phyloP scores from a whole-genome alignment of 2,888 invertebrate genomes.

The Julus scanicus region DNA sequence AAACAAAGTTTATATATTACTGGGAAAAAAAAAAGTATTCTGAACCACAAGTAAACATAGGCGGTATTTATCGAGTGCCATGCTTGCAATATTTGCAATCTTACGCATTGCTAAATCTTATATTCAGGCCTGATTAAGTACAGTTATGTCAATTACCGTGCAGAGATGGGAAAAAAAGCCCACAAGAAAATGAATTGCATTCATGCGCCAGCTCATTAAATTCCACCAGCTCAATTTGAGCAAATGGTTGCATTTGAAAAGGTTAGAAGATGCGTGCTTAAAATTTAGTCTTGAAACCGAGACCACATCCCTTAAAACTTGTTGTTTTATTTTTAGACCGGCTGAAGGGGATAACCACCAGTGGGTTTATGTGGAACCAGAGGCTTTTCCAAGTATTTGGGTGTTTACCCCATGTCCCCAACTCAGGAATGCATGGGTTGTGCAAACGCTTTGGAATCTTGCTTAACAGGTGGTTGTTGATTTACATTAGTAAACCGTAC shows the following conservation, averaged over 20 bases:
- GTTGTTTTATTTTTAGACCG: background rate
- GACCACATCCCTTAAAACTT: background rate
- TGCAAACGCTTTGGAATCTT: no score
- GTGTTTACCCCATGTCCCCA: background rate
- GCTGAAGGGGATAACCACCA: background rate
- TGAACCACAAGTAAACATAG: background rate
- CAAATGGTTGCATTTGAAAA: background rate
- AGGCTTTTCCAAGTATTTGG: background rate
- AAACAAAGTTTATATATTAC: background rate
- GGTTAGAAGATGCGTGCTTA: background rate
- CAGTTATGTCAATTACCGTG: background rate
- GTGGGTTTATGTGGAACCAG: background rate
- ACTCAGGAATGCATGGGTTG: background rate
- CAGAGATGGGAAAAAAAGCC: background rate
- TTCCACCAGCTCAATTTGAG: background rate
- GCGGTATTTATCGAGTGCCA: background rate
- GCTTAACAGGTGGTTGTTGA: no score
- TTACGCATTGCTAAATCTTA: constrained; percentile 3
- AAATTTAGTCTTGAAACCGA: background rate
- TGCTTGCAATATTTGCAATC: constrained; percentile 4
- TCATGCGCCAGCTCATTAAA: background rate
- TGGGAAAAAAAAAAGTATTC: background rate
- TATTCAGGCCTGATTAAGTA: constrained; percentile 22
- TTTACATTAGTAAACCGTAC: no score
- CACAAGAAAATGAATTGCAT: background rate